phyloP scores from a whole-genome alignment of 2,113 vertebrate genomes.

The Microcebus murinus region DNA sequence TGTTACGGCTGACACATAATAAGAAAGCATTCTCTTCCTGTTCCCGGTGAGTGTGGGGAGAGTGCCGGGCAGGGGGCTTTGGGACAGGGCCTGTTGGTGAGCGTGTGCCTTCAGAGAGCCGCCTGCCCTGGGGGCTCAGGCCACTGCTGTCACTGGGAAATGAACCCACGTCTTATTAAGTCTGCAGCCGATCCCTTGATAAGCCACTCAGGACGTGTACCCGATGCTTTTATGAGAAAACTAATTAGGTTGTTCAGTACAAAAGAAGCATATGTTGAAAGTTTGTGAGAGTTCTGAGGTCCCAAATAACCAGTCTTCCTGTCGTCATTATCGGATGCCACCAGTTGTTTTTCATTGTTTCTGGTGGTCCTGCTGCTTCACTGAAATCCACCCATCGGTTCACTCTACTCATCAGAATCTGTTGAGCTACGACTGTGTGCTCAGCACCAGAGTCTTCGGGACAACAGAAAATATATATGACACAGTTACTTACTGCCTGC shows the following conservation, averaged over 20 bases:
- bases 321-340: not conserved
- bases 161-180: not conserved
- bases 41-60: not conserved
- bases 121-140: not conserved
- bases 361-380: not conserved
- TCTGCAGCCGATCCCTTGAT: not conserved
- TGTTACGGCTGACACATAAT: too few relatives aligned
- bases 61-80: fast-evolving
- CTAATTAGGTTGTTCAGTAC: not conserved
- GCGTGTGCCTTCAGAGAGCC: not conserved
- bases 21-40: not conserved
- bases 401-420: not conserved
- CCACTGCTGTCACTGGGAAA: not conserved
- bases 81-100: not conserved
- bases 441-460: not conserved
- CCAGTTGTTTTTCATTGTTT: not conserved
- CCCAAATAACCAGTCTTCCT: not conserved
- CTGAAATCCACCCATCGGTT: not conserved
- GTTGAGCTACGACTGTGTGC: not conserved
- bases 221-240: slow-evolving; percentile 2
- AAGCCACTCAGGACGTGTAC: not conserved
- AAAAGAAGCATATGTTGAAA: not conserved
- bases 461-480: not conserved
- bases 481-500: not conserved
- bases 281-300: not conserved